phyloP scores from a whole-genome alignment of 2,113 vertebrate species.

The Scophthalmus maximus region DNA sequence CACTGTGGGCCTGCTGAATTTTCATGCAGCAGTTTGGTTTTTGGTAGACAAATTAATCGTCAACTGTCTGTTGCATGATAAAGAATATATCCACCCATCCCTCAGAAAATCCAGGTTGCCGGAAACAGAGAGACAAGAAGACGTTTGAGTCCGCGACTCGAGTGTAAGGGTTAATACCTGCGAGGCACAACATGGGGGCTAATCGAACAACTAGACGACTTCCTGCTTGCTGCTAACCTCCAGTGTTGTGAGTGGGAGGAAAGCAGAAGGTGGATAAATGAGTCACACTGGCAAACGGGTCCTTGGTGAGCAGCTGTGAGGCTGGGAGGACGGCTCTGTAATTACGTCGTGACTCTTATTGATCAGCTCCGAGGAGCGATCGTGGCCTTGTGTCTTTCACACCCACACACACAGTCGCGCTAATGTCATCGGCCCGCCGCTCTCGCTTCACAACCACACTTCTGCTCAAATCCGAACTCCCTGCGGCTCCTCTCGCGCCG shows the following conservation, averaged over 20 bases:
- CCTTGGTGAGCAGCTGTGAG: conserved; percentile 18
- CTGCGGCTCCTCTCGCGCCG: conserved; percentile 5
- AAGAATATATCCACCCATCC: no score
- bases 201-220: no score
- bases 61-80: no score
- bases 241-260: conserved; percentile 26
- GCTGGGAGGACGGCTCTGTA: conserved; percentile 25
- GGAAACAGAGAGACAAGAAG: no score
- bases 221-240: conserved; percentile 1
- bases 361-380: conserved; percentile 15
- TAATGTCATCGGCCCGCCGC: not conserved
- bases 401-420: conserved; percentile 54
- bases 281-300: conserved; percentile 44
- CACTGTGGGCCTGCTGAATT: no score
- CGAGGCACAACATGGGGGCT: not conserved
- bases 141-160: no score
- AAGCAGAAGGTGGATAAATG: conserved; percentile 47
- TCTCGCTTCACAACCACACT: no score
- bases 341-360: conserved; percentile 29
- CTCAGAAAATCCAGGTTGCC: no score
- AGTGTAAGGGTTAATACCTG: not conserved
- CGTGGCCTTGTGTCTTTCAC: conserved; percentile 23
- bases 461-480: not conserved
- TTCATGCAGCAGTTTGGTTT: no score
- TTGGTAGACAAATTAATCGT: no score